These are phyloP conservation scores for Bettongia penicillata DNA, from an alignment of 2,113 vertebrate species.

Conservation along the genomic window DNA sequence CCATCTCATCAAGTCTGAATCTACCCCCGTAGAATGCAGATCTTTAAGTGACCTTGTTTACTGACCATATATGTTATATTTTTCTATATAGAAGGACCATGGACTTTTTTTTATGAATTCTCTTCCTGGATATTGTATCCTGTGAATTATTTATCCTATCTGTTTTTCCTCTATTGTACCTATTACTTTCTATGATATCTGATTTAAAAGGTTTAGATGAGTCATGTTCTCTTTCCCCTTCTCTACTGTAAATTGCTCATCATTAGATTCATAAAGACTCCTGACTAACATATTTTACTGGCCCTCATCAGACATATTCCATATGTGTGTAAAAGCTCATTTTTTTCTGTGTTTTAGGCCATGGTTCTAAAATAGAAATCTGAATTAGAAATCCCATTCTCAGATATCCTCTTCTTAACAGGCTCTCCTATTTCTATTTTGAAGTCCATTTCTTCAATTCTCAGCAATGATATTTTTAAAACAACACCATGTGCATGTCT, in stretches of 20 bases:
- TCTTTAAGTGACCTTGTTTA: background rate
- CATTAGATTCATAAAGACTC: background rate
- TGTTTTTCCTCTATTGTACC: background rate
- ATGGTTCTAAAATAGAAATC: background rate
- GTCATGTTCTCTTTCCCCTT: background rate
- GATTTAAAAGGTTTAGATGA: background rate
- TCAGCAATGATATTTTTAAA: background rate
- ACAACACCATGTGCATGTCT: background rate
- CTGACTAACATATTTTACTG: background rate
- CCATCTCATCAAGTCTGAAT: background rate
- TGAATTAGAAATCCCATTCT: too few species aligned
- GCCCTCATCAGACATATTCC: background rate
- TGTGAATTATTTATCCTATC: background rate
- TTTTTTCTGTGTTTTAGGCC: background rate
- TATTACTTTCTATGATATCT: background rate
- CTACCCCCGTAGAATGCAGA: background rate
- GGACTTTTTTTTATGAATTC: background rate
- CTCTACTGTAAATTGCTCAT: background rate
- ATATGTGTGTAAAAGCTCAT: background rate
- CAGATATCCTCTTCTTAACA: background rate
- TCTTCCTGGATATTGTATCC: background rate
- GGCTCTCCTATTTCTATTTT: background rate
- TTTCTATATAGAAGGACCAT: background rate
- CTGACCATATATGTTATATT: background rate
- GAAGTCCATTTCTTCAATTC: background rate